Conservation (phyloP, 2,888 invertebrate species). For the Chymomyza caudatula region DNA sequence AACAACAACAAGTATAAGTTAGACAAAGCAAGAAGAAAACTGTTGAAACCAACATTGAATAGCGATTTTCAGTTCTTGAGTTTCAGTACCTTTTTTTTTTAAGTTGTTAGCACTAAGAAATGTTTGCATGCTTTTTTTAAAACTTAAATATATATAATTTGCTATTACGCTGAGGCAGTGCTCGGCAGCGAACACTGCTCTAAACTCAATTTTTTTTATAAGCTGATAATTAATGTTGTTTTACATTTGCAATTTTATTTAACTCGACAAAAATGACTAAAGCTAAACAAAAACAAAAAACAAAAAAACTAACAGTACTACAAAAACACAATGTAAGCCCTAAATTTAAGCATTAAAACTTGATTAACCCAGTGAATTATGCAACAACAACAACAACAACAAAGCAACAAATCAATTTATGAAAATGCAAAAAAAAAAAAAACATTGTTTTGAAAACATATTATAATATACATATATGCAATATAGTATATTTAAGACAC, state of each 20-base stretch:
- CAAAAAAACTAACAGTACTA: not conserved
- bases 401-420: not conserved
- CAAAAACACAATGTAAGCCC: not conserved
- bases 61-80: constrained; percentile 40
- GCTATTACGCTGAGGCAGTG: no score
- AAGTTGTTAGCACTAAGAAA: no score
- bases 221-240: no score
- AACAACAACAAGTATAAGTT: constrained; percentile 16
- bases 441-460: not conserved
- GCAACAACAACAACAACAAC: not conserved
- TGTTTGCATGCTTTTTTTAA: no score
- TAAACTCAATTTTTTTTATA: no score
- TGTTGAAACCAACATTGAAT: constrained; percentile 2
- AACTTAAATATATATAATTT: no score
- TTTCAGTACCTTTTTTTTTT: constrained; percentile 27
- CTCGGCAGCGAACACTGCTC: no score
- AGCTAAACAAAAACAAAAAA: not conserved
- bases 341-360: not conserved
- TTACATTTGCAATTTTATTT: not conserved
- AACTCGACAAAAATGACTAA: not conserved
- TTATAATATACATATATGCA: not conserved
- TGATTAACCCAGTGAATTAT: not conserved
- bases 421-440: not conserved
- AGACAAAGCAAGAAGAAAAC: not conserved
- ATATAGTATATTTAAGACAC: not conserved